These are phyloP conservation scores for Cantharis lateralis DNA, from an alignment of 2,888 invertebrate species.

Conservation along the genomic window DNA sequence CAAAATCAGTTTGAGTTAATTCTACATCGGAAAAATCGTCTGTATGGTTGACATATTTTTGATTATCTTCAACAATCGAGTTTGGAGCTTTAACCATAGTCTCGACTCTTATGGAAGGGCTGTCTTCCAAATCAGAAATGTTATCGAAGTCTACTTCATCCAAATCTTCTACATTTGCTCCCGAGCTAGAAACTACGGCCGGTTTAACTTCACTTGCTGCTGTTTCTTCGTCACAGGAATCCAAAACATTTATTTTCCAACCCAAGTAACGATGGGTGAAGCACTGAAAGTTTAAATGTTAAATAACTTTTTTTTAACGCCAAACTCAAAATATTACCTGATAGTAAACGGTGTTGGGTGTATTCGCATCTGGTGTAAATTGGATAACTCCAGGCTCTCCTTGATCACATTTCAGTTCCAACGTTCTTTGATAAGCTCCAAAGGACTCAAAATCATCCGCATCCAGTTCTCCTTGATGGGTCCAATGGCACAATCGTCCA, in stretches of 20 bases:
- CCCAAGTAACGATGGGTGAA: conserved; percentile 92
- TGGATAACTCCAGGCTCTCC: conserved; percentile 84
- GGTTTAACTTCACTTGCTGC: conserved; percentile 62
- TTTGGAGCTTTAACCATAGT: conserved; percentile 53
- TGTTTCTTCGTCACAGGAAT: conserved; percentile 70
- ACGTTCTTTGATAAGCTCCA: conserved; percentile 85
- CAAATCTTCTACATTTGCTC: conserved; percentile 41
- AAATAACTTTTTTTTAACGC: background rate
- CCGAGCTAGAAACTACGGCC: conserved; percentile 45
- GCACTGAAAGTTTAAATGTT: conserved; percentile 64
- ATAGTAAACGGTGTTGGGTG: conserved; percentile 91
- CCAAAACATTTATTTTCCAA: conserved; percentile 92
- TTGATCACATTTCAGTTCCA: conserved; percentile 81
- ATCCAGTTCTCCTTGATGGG: conserved; percentile 73
- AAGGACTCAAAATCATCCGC: conserved; percentile 86
- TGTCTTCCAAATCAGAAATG: conserved; percentile 58
- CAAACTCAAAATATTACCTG: conserved; percentile 63
- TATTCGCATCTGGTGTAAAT: conserved; percentile 85
- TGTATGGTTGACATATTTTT: conserved; percentile 36
- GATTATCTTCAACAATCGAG: conserved; percentile 36
- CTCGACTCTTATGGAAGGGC: conserved; percentile 69
- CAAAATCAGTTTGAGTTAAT: background rate
- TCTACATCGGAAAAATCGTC: background rate
- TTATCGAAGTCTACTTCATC: conserved; percentile 25
- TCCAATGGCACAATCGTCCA: conserved; percentile 89